Percentiles rank a stretch among this genome's conserved stretches.
phyloP scores from a whole-genome alignment of 2,113 vertebrate genomes.

The Holacanthus passer region DNA sequence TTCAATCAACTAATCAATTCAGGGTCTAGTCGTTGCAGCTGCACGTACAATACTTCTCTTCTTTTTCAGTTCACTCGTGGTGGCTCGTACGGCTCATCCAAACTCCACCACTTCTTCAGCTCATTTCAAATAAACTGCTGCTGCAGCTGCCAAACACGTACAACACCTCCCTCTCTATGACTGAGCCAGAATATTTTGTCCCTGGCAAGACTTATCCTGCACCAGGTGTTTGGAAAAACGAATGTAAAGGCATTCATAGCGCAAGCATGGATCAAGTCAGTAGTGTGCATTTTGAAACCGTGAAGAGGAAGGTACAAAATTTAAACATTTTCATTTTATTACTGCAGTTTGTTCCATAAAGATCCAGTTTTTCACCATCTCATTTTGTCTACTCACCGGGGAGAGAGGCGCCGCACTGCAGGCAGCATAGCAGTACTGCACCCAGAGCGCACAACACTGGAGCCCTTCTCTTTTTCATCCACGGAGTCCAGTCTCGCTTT shows the following conservation, averaged over 20 bases:
- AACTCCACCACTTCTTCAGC: constrained; percentile 38
- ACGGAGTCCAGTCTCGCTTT: constrained; percentile 80
- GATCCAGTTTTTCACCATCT: background rate
- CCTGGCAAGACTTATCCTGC: constrained; percentile 44
- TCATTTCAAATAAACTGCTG: constrained; percentile 63
- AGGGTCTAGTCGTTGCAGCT: background rate
- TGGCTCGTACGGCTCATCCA: constrained; percentile 10
- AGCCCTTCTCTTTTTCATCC: constrained; percentile 81
- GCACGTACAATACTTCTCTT: constrained; percentile 41
- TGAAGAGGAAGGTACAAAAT: background rate
- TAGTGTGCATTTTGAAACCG: background rate
- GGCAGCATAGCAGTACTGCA: constrained; percentile 81
- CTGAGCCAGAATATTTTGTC: constrained; percentile 50
- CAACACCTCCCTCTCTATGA: constrained; percentile 40
- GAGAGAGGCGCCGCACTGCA: constrained; percentile 73
- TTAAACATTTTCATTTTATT: background rate
- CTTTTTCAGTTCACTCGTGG: constrained; percentile 2
- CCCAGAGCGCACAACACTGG: constrained; percentile 78
- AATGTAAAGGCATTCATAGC: constrained; percentile 32
- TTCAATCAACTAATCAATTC: background rate
- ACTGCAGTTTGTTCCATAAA: background rate
- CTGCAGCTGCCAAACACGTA: constrained; percentile 61
- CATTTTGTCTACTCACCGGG: constrained; percentile 70
- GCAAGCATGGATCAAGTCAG: background rate
- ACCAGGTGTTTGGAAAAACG: constrained; percentile 67